Conservation (phyloP, 2,113 vertebrate species). For the Amazona vittata region DNA sequence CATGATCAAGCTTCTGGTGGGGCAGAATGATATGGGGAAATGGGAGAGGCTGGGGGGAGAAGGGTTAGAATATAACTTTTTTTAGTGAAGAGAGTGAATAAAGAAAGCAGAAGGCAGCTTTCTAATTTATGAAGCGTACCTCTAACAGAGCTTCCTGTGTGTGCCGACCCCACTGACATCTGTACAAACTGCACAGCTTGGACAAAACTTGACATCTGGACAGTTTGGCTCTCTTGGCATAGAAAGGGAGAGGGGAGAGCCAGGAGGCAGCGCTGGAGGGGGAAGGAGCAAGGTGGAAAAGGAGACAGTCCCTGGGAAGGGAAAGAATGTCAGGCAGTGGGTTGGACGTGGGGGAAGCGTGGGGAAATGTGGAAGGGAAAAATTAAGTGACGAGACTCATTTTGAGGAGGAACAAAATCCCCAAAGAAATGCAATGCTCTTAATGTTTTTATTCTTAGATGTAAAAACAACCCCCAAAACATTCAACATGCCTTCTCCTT, state of each 20-base stretch:
- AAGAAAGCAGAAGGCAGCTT: background rate
- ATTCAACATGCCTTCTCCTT: background rate
- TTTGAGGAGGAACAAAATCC: conserved; percentile 29
- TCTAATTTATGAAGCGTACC: background rate
- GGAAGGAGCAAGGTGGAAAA: background rate
- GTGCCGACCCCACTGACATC: background rate
- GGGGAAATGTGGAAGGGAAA: background rate
- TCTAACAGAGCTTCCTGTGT: background rate
- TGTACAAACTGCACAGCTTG: background rate
- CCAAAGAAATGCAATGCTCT: background rate
- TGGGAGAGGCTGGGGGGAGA: background rate
- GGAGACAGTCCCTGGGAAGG: background rate
- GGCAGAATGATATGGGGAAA: background rate
- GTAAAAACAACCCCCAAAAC: conserved; percentile 13
- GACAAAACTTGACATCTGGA: background rate
- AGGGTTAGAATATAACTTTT: background rate
- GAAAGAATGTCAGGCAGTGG: background rate
- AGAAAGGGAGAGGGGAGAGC: background rate
- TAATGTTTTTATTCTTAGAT: conserved; percentile 27
- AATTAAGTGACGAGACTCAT: background rate
- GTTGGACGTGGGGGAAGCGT: background rate
- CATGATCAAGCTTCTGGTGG: background rate
- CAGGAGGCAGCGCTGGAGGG: background rate
- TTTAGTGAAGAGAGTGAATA: background rate
- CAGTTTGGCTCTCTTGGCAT: background rate